Base-by-base conservation (phyloP, 2,797 vertebrate species). In the Alexandromys oeconomus region DNA sequence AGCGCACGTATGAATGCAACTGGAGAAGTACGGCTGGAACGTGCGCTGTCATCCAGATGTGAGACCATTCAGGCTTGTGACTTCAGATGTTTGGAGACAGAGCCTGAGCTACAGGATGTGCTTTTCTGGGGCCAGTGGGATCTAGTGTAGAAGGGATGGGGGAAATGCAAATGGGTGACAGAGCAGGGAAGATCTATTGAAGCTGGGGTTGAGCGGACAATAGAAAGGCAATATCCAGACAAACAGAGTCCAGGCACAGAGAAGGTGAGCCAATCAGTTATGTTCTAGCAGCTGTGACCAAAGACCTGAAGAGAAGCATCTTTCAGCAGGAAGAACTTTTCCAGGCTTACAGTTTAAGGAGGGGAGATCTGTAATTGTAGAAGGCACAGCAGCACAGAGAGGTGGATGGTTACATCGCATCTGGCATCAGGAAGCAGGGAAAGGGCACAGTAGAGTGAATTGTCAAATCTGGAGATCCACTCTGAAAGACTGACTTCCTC, bases 381-480 rank as follows among this genome's bases (percentile, higher is more conserved):
- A 89, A n/a, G 23, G 6, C 21, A 27, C 1, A 2, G 12, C 13
- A 37, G 31, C 19, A 27, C 13, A 17, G 9, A 2, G 0, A n/a
- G 23, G 73, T 34, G 31, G 31, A 17, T 37, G 31, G 23, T 37
- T 37, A 27, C 8, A 27, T 11, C n/a, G 5, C 5, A 65, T 65
- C 31, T 23, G 6, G 5, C n/a, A 1, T 25, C 43, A 51, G 59
- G 14, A 19, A 65, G 13, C 27, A 48, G 40, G 48, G 2, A 63
- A 40, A 27, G 7, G 21, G 14, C 8, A 21, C 46, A 29, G 74
- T 51, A 15, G 31, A 5, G 7, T 48, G 23, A 46, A 23, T 31
- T 51, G 27, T 4, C 59, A 77, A 48, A 25, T 46, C 54, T 15
- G 3, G 12, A 88, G 37, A 31, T 34, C 29, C 29, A 61, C 37